Conservation (phyloP, 2,113 vertebrate species). For the Hemiprocne comata region DNA sequence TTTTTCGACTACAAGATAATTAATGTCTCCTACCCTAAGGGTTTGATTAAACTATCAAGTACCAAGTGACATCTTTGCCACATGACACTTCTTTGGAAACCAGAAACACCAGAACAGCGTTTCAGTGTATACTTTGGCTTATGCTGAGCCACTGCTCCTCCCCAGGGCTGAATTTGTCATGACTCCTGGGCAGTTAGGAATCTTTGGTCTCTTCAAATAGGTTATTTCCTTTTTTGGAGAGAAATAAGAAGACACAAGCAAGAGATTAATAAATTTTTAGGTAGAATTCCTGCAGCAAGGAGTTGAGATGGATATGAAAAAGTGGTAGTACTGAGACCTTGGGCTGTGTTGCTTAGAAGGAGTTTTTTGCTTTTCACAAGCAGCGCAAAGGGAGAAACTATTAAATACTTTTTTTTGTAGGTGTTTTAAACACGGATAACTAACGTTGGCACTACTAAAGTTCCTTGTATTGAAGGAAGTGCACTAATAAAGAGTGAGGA, state of each 20-base stretch:
- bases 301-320: neutral
- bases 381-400: neutral
- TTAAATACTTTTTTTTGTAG: neutral
- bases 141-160: neutral
- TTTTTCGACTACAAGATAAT: constrained; percentile 33
- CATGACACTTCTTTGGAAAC: constrained; percentile 57
- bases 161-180: constrained; percentile 47
- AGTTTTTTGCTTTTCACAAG: neutral
- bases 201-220: constrained; percentile 37
- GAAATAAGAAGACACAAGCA: neutral
- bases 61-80: constrained; percentile 57
- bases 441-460: neutral
- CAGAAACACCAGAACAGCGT: constrained; percentile 19
- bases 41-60: constrained; percentile 57
- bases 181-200: constrained; percentile 5
- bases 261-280: constrained; percentile 12
- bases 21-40: constrained; percentile 11
- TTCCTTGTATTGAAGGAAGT: neutral
- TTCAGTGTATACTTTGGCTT: constrained; percentile 58
- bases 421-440: neutral
- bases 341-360: neutral
- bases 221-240: constrained; percentile 37
- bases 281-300: constrained; percentile 6
- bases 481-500: neutral
- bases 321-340: neutral